Evolutionary conservation across 2,113 vertebrate genomes (phyloP).

Genomic region (Ochotona curzoniae): DNA sequence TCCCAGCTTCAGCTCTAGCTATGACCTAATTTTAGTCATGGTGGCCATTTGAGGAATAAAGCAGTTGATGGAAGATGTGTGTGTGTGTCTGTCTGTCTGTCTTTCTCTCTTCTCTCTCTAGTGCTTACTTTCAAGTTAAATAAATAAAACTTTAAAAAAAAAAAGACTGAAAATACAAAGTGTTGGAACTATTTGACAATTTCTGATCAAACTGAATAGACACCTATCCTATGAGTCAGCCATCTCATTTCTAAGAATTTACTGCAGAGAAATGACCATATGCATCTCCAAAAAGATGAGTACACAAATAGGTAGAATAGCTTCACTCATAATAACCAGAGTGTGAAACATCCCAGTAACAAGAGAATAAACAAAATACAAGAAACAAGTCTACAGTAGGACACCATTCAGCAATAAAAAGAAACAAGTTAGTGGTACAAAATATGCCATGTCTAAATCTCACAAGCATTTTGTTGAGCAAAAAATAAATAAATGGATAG

Average conservation of each 20-base stretch:
- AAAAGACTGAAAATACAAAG: not conserved
- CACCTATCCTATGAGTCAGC: not conserved
- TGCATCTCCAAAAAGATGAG: not conserved
- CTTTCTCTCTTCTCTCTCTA: too few species aligned
- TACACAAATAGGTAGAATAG: not conserved
- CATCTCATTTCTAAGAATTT: not conserved
- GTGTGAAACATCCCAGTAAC: not conserved
- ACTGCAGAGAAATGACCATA: conserved; percentile 21
- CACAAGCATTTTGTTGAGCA: not conserved
- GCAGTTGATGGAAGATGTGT: too few species aligned
- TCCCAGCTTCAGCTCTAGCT: too few species aligned
- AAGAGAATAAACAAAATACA: not conserved
- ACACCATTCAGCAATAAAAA: not conserved
- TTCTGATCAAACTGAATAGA: not conserved
- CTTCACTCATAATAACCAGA: not conserved
- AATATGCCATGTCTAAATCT: not conserved
- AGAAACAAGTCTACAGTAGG: too few species aligned
- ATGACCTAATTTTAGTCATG: too few species aligned
- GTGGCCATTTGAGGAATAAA: too few species aligned
- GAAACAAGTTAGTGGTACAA: not conserved
- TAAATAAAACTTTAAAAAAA: too few species aligned
- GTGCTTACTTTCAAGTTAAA: too few species aligned
- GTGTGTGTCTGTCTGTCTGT: too few species aligned
- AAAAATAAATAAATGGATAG: not conserved
- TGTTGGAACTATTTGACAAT: not conserved